These are phyloP conservation scores for Theonella swinhoei DNA, from an alignment of 37 sponge, comb jelly and placozoan species.

Conservation along the genomic window DNA sequence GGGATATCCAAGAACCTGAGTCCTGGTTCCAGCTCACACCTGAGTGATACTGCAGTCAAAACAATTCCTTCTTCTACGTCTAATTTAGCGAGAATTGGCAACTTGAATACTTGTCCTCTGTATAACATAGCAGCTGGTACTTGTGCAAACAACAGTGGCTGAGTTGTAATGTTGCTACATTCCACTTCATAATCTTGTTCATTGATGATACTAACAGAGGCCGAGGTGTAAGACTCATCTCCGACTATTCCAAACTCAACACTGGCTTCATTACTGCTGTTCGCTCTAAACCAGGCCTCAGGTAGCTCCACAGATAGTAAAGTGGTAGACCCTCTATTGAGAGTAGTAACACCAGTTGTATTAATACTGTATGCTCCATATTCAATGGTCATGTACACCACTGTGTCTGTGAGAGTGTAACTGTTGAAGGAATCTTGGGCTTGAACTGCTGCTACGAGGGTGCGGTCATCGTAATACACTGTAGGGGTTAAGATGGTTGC, in stretches of 20 bases:
- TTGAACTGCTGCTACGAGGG: conserved; percentile 23
- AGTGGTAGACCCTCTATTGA: not conserved
- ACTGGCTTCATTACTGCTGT: not conserved
- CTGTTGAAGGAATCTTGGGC: conserved; percentile 38
- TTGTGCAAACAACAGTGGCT: not conserved
- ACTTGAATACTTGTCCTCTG: not conserved
- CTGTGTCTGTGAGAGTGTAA: conserved; percentile 6
- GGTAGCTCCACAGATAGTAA: conserved; percentile 36
- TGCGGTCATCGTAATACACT: conserved; percentile 28
- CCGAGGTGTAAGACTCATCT: not conserved
- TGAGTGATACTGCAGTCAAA: conserved; percentile 13
- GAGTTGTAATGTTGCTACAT: conserved; percentile 1
- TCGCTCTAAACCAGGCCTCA: conserved; percentile 36
- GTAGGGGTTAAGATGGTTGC: conserved; percentile 41
- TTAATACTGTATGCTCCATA: not conserved
- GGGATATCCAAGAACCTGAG: conserved; percentile 7
- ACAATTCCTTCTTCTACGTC: not conserved
- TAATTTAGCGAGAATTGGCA: conserved; percentile 33
- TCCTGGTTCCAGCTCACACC: conserved; percentile 22
- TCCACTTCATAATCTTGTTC: conserved; percentile 1
- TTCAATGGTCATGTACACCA: conserved; percentile 18
- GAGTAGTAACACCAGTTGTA: not conserved
- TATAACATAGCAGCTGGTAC: conserved; percentile 46
- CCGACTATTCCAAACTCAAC: conserved; percentile 27
- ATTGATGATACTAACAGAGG: conserved; percentile 11